phyloP scores from a whole-genome alignment of 1,140 invertebrate genomes.

The Microplitis mediator region DNA sequence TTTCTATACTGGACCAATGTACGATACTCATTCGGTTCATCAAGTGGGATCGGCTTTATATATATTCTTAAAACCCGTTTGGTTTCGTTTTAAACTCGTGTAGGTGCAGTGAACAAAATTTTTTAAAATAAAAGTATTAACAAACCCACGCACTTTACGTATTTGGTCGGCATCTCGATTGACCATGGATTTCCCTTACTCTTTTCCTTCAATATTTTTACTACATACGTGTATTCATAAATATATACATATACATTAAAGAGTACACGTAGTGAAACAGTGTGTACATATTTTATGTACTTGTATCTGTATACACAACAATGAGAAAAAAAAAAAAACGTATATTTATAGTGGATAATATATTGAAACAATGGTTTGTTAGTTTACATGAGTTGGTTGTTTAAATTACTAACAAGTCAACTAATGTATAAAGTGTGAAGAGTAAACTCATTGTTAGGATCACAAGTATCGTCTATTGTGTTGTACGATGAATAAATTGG shows the following conservation, averaged over 20 bases:
- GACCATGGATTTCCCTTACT: background rate
- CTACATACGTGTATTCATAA: background rate
- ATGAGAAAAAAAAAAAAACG: too few relatives aligned
- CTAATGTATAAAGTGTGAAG: too few relatives aligned
- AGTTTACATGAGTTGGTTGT: background rate
- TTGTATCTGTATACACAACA: too few relatives aligned
- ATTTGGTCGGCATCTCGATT: constrained; percentile 8
- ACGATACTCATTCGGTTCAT: constrained; percentile 5
- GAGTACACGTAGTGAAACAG: too few relatives aligned
- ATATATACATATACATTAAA: background rate
- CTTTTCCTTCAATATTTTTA: background rate
- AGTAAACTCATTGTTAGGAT: too few relatives aligned
- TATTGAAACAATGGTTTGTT: background rate
- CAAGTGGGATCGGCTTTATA: constrained; percentile 3
- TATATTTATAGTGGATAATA: too few relatives aligned
- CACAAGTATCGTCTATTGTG: too few relatives aligned
- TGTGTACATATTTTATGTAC: too few relatives aligned
- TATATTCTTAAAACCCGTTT: constrained; percentile 7
- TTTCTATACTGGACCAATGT: background rate
- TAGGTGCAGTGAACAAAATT: constrained; percentile 17
- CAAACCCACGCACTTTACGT: constrained; percentile 12
- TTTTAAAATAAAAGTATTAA: background rate
- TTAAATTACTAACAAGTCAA: background rate
- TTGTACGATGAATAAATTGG: background rate
- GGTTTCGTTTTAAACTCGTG: background rate